A percentile compares a stretch with the other conserved stretches of the same genome.
These are phyloP conservation scores for Protonibea diacanthus DNA, from an alignment of 2,797 vertebrate genomes.

Conservation along the genomic window DNA sequence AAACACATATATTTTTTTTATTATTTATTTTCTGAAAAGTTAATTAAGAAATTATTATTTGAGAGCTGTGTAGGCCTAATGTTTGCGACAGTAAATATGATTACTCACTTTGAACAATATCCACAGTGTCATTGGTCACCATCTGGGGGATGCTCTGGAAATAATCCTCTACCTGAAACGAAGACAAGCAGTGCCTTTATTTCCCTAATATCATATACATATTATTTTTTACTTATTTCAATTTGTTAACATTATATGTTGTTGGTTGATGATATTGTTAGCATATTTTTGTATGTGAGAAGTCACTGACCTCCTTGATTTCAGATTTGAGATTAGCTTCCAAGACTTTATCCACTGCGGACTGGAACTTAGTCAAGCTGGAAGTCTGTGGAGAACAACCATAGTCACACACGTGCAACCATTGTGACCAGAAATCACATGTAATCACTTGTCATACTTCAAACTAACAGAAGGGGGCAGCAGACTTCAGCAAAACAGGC, in stretches of 20 bases:
- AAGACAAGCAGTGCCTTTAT: not conserved
- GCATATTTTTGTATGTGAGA: not conserved
- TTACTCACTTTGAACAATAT: slow-evolving; percentile 82
- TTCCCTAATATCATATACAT: not conserved
- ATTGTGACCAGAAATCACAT: not conserved
- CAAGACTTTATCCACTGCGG: slow-evolving; percentile 65
- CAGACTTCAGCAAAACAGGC: slow-evolving; percentile 33
- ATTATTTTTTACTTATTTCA: not conserved
- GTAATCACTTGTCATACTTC: slow-evolving; percentile 4
- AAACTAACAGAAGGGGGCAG: slow-evolving; percentile 60
- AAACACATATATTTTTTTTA: not conserved
- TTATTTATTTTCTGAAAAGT: not conserved
- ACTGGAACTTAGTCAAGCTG: slow-evolving; percentile 53
- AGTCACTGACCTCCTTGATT: slow-evolving; percentile 70
- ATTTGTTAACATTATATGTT: not conserved
- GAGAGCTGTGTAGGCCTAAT: not conserved
- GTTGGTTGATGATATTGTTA: not conserved
- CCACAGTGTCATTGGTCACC: slow-evolving; percentile 79
- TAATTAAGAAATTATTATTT: not conserved
- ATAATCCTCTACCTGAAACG: slow-evolving; percentile 70
- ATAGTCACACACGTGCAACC: slow-evolving; percentile 7
- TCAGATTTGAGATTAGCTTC: slow-evolving; percentile 64
- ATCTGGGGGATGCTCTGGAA: slow-evolving; percentile 70
- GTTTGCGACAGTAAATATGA: not conserved
- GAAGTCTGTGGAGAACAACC: slow-evolving; percentile 60